Evolutionary conservation across 2,888 invertebrate species (phyloP).

Genomic region (Leptinotarsa rubiginosa): DNA sequence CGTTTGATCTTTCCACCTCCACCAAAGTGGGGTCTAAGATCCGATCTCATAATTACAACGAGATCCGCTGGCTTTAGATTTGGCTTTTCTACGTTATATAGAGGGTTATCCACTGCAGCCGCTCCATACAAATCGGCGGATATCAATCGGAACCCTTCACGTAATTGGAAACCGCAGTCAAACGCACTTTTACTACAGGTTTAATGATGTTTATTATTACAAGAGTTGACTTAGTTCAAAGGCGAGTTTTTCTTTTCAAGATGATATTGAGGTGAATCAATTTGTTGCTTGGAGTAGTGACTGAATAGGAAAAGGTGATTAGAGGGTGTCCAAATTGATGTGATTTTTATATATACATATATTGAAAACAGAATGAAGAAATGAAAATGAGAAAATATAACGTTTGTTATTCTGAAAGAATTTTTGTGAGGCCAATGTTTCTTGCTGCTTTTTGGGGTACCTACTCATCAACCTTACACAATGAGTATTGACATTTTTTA

Average conservation of each 20-base stretch:
- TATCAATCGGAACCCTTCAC: slow-evolving; percentile 44
- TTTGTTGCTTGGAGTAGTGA: not conserved
- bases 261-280: slow-evolving; percentile 12
- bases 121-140: slow-evolving; percentile 44
- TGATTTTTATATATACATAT: not conserved
- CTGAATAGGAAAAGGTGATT: not conserved
- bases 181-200: slow-evolving; percentile 49
- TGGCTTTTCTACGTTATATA: slow-evolving; percentile 29
- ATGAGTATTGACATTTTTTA: no score
- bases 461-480: no score
- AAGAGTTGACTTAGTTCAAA: slow-evolving; percentile 43
- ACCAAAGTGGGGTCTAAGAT: slow-evolving; percentile 23
- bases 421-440: not conserved
- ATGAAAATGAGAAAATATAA: no score
- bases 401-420: not conserved
- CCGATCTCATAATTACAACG: slow-evolving; percentile 36
- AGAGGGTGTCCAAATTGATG: not conserved
- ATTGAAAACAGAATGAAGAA: no score
- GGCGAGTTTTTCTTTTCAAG: slow-evolving; percentile 33
- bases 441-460: no score
- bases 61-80: slow-evolving; percentile 31
- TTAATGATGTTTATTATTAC: slow-evolving; percentile 50
- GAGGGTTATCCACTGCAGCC: slow-evolving; percentile 30
- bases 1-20: slow-evolving; percentile 12
- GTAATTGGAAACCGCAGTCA: slow-evolving; percentile 48